These are phyloP conservation scores for Gadus macrocephalus DNA, from an alignment of 2,113 vertebrate genomes.

Conservation along the genomic window DNA sequence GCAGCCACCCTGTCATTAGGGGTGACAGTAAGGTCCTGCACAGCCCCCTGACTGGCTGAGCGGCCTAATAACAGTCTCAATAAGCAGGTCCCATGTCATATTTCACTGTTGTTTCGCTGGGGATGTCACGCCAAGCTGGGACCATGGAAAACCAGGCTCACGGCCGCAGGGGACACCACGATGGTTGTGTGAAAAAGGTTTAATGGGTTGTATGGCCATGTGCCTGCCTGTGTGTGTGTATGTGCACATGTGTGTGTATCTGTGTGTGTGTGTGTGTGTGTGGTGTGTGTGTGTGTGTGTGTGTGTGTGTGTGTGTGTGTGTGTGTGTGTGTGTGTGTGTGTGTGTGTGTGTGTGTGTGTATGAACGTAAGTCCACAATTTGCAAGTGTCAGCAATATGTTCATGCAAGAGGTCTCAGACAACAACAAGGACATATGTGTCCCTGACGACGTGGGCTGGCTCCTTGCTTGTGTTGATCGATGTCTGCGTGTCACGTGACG, in stretches of 20 bases:
- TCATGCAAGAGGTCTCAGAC: too few relatives aligned
- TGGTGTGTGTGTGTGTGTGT: slow-evolving; percentile 3
- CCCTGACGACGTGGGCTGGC: too few relatives aligned
- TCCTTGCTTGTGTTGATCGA: too few relatives aligned
- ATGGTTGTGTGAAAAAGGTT: slow-evolving; percentile 53
- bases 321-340: slow-evolving; percentile 6
- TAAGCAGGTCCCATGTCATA: slow-evolving; percentile 62
- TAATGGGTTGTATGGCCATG: slow-evolving; percentile 33
- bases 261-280: not conserved
- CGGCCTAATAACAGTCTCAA: slow-evolving; percentile 71
- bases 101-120: slow-evolving; percentile 68
- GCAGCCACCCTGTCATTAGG: slow-evolving; percentile 69
- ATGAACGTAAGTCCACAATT: not conserved
- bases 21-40: slow-evolving; percentile 71
- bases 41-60: slow-evolving; percentile 61
- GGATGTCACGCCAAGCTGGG: slow-evolving; percentile 50
- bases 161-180: slow-evolving; percentile 39
- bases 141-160: slow-evolving; percentile 66
- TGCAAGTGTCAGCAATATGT: slow-evolving; percentile 2
- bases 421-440: too few relatives aligned
- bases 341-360: slow-evolving; percentile 28
- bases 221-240: slow-evolving; percentile 29
- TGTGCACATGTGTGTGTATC: too few relatives aligned
- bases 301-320: not conserved
- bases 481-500: too few relatives aligned